Percentiles rank a stretch among this genome's conserved stretches.
phyloP scores from a whole-genome alignment of 2,797 vertebrate species.

The Champsocephalus esox region DNA sequence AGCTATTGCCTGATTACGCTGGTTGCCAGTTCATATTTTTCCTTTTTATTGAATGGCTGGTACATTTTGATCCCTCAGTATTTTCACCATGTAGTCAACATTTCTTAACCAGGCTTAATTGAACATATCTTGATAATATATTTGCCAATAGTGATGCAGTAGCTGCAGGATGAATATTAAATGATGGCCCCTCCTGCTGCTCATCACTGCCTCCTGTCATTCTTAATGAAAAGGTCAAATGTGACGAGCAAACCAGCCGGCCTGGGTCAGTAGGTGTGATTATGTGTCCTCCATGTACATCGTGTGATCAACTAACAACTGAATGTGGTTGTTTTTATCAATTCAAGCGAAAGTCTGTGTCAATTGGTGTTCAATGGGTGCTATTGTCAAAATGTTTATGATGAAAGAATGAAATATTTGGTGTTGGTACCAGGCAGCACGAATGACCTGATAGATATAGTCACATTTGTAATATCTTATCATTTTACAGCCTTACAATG shows the following conservation, averaged over 20 bases:
- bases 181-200: background rate
- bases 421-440: conserved; percentile 41
- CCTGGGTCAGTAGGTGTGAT: conserved; percentile 46
- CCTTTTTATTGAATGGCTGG: conserved; percentile 10
- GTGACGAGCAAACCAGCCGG: conserved; percentile 53
- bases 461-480: conserved; percentile 26
- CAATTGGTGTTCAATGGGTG: conserved; percentile 52
- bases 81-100: conserved; percentile 27
- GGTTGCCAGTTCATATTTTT: conserved; percentile 26
- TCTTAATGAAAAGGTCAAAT: conserved; percentile 15
- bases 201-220: conserved; percentile 7
- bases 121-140: background rate
- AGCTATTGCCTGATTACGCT: conserved; percentile 26
- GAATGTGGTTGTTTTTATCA: conserved; percentile 62
- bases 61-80: conserved; percentile 5
- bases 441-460: conserved; percentile 11
- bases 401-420: conserved; percentile 46
- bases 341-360: conserved; percentile 57
- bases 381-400: conserved; percentile 45
- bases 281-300: conserved; percentile 44
- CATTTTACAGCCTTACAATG: conserved; percentile 51
- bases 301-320: conserved; percentile 49
- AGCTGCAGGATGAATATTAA: conserved; percentile 15
- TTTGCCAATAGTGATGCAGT: conserved; percentile 8
- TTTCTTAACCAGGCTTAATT: conserved; percentile 35